Percentiles rank a stretch among this genome's conserved stretches.
These are phyloP conservation scores for Mionectes macconnelli DNA, from an alignment of 2,113 vertebrate genomes.

Conservation along the genomic window DNA sequence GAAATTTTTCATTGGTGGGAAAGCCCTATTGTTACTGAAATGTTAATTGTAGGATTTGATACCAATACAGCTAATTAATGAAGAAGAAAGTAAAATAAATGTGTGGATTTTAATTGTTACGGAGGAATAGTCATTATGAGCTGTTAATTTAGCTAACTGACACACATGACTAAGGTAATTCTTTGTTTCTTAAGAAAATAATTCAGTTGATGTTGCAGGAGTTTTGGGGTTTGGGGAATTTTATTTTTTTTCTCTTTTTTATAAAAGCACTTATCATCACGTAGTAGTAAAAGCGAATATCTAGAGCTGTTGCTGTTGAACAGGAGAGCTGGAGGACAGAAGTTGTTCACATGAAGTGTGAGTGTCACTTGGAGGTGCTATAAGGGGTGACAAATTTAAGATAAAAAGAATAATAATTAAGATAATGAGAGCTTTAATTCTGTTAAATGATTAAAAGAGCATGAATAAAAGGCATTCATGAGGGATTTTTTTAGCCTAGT, in stretches of 20 bases:
- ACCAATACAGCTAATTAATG: not conserved
- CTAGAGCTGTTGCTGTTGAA: not conserved
- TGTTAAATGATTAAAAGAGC: not conserved
- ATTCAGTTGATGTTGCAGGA: not conserved
- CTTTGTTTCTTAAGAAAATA: not conserved
- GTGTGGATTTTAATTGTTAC: not conserved
- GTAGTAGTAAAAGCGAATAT: not conserved
- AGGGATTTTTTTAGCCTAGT: not conserved
- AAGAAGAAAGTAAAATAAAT: not conserved
- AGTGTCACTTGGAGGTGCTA: slow-evolving; percentile 4
- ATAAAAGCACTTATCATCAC: not conserved
- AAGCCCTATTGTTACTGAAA: not conserved
- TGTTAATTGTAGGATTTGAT: not conserved
- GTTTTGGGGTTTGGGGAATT: not conserved
- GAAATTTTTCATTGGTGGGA: not conserved
- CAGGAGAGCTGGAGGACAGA: not conserved
- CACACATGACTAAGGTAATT: not conserved
- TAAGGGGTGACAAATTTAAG: not conserved
- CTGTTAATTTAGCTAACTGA: not conserved
- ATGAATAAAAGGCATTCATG: not conserved
- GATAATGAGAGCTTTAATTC: not conserved
- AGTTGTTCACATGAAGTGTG: not conserved
- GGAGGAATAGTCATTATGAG: not conserved
- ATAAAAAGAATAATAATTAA: slow-evolving; percentile 15
- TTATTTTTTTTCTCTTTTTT: not conserved